Evolutionary conservation across 1,140 invertebrate species (phyloP).

Genomic region (Brachionus rotundiformis): DNA sequence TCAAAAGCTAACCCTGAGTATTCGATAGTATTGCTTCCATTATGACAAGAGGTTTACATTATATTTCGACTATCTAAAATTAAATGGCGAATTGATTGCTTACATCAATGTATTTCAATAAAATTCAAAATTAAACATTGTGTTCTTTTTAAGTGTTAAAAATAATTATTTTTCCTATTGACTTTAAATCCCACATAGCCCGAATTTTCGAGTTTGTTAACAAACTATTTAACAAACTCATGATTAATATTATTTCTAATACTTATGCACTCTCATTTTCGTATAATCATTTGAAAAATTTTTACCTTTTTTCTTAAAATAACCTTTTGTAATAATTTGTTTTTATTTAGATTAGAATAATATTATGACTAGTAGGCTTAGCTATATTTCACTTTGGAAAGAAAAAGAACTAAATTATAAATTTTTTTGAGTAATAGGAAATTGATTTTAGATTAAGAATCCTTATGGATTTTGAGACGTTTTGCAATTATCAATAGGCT

Average conservation of each 20-base stretch:
- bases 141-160: not conserved
- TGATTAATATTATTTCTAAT: not conserved
- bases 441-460: slow-evolving; percentile 6
- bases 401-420: not conserved
- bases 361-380: not conserved
- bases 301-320: not conserved
- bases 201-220: not conserved
- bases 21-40: not conserved
- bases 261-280: not conserved
- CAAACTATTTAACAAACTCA: not conserved
- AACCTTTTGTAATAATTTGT: not conserved
- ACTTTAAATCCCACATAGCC: not conserved
- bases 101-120: not conserved
- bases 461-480: not conserved
- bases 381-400: not conserved
- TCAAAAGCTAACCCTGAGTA: slow-evolving; percentile 17
- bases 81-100: not conserved
- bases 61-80: not conserved
- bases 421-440: not conserved
- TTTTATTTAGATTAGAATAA: not conserved
- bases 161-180: not conserved
- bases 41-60: not conserved
- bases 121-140: not conserved
- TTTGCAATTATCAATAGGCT: not conserved
- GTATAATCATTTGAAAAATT: not conserved